Conservation (phyloP, 1,140 invertebrate genomes). For the Caenorhabditis inopinata region DNA sequence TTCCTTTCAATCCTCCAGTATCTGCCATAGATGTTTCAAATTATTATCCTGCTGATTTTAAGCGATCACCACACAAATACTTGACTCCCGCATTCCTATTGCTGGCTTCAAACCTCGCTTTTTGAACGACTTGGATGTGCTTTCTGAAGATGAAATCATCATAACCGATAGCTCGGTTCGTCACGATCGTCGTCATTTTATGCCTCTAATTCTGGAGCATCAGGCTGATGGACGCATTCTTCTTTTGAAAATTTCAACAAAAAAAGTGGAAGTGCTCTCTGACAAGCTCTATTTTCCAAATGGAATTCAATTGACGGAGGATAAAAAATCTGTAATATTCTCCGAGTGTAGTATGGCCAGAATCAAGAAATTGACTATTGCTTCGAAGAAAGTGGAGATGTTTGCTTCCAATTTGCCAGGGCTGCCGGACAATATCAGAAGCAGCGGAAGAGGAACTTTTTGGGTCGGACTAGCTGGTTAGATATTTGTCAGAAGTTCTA, state of each 20-base stretch:
- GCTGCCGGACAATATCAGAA: slow-evolving; percentile 68
- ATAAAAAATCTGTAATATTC: slow-evolving; percentile 63
- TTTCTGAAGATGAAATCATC: slow-evolving; percentile 56
- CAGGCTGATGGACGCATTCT: slow-evolving; percentile 66
- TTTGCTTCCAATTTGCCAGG: slow-evolving; percentile 68
- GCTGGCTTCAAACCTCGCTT: slow-evolving; percentile 47
- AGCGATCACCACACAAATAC: slow-evolving; percentile 36
- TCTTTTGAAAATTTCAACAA: slow-evolving; percentile 56
- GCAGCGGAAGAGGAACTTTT: slow-evolving; percentile 62
- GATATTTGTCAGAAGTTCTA: background rate
- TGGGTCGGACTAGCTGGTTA: slow-evolving; percentile 50
- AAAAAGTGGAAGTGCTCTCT: slow-evolving; percentile 52
- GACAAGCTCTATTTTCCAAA: slow-evolving; percentile 66
- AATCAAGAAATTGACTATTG: slow-evolving; percentile 57
- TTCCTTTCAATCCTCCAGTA: no score
- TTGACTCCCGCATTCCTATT: slow-evolving; percentile 35
- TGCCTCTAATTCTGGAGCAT: slow-evolving; percentile 65
- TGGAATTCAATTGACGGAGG: slow-evolving; percentile 66
- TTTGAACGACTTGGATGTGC: slow-evolving; percentile 53
- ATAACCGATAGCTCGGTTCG: slow-evolving; percentile 67
- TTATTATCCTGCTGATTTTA: no score
- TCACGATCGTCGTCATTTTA: slow-evolving; percentile 67
- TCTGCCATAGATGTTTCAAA: no score
- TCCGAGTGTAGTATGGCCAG: slow-evolving; percentile 65
- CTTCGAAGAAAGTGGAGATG: slow-evolving; percentile 58